Conservation (phyloP, 2,113 vertebrate genomes). For the Dicrurus megarhynchus region DNA sequence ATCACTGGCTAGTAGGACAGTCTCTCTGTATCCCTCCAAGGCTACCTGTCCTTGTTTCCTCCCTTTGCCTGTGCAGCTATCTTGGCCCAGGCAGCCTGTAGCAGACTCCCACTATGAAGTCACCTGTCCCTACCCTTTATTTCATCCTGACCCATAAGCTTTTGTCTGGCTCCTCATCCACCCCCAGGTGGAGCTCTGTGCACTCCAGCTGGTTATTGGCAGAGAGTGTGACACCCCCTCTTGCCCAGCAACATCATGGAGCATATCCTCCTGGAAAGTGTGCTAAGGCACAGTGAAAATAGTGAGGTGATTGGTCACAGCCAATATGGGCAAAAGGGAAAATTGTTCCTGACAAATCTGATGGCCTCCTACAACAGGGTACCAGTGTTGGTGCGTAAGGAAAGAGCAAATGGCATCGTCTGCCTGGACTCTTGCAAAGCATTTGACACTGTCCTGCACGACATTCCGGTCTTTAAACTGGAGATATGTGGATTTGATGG, state of each 20-base stretch:
- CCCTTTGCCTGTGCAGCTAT: background rate
- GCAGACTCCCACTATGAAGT: background rate
- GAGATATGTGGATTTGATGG: background rate
- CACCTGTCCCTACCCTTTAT: background rate
- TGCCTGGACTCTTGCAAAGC: background rate
- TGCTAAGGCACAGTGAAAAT: background rate
- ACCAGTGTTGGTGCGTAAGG: background rate
- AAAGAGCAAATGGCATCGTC: background rate
- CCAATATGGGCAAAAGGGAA: background rate
- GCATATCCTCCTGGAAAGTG: background rate
- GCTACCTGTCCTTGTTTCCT: background rate
- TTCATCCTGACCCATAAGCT: background rate
- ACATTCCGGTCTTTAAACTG: background rate
- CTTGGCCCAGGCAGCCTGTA: background rate
- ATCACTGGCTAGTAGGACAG: background rate
- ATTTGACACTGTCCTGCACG: background rate
- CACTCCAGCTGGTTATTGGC: background rate
- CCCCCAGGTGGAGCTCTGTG: background rate
- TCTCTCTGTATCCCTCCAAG: background rate
- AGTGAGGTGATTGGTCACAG: background rate
- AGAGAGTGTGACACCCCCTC: background rate
- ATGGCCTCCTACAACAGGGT: background rate
- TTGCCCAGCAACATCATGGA: background rate
- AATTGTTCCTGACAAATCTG: background rate
- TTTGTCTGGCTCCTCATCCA: background rate